Evolutionary conservation across 1,140 invertebrate species (phyloP).

Genomic region (Platyscapa corneri): DNA sequence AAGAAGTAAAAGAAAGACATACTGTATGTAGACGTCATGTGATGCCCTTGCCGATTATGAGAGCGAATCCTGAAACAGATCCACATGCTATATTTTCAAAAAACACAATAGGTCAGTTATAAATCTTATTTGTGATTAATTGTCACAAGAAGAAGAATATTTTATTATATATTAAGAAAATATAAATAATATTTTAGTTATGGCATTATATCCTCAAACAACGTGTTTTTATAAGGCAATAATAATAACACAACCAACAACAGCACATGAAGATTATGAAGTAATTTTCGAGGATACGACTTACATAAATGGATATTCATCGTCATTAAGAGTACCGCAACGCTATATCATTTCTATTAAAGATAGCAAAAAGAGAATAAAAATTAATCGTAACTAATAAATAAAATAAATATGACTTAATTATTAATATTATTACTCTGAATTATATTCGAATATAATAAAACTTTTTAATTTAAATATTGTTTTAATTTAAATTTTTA

Average conservation of each 20-base stretch:
- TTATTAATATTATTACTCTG: background rate
- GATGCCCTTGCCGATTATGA: constrained; percentile 93
- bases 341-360: constrained; percentile 92
- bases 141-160: too few species aligned
- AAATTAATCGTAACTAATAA: constrained; percentile 4
- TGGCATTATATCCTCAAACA: constrained; percentile 98
- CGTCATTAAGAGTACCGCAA: constrained; percentile 93
- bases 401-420: background rate
- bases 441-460: background rate
- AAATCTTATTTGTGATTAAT: background rate
- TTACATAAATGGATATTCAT: constrained; percentile 91
- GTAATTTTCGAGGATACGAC: constrained; percentile 94
- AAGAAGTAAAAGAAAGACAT: constrained; percentile 92
- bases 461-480: background rate
- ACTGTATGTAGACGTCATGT: constrained; percentile 86
- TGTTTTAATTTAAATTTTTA: background rate
- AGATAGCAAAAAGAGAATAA: constrained; percentile 72
- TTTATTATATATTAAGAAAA: too few species aligned
- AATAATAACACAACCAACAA: constrained; percentile 86
- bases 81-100: constrained; percentile 92
- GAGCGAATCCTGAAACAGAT: constrained; percentile 95
- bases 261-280: constrained; percentile 91
- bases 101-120: constrained; percentile 81
- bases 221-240: constrained; percentile 98
- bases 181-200: constrained; percentile 77